Evolutionary conservation across 2,888 invertebrate species (phyloP).

Genomic region (Clanis bilineata): DNA sequence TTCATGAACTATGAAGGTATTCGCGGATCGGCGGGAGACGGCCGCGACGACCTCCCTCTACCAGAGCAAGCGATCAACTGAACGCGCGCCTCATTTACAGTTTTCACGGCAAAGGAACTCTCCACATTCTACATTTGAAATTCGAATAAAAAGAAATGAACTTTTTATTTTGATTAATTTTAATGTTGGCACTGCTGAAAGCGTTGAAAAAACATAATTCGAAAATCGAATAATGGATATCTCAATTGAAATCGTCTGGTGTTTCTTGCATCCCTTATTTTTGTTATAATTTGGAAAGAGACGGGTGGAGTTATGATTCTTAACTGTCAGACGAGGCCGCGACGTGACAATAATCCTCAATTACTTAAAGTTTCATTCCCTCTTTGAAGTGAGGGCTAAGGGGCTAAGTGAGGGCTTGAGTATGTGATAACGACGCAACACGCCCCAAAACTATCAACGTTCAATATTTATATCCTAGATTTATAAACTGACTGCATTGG

Average conservation of each 20-base stretch:
- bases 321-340: slow-evolving; percentile 1
- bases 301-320: slow-evolving; percentile 7
- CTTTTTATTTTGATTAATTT: neutral
- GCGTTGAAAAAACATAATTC: neutral
- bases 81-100: neutral
- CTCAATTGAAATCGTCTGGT: slow-evolving; percentile 1
- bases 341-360: slow-evolving; percentile 10
- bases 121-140: neutral
- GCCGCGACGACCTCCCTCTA: slow-evolving; percentile 1
- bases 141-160: slow-evolving; percentile 2
- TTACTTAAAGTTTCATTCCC: slow-evolving; percentile 9
- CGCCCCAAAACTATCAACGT: too few species aligned
- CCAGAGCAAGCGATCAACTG: slow-evolving; percentile 8
- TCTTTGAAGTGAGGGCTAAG: slow-evolving; percentile 4
- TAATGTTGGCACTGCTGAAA: neutral
- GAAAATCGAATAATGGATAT: neutral
- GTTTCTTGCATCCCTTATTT: neutral
- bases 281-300: neutral
- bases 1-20: neutral
- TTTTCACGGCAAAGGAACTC: neutral
- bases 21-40: neutral
- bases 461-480: neutral
- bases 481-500: too few species aligned
- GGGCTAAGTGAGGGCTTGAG: neutral
- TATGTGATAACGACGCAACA: neutral